Evolutionary conservation across 1,140 invertebrate species (phyloP).

Genomic region (fruit fly (Drosophila melanogaster)): Release_6_plus_ISO1_MT NT_037436.4:6895501-6896000

Average conservation of each 20-base stretch:
- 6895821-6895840: neutral
- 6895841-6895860: neutral
- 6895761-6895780: conserved; percentile 44
- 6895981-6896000: rapidly evolving
- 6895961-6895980: neutral
- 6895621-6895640: conserved; percentile 77
- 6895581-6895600: conserved; percentile 47
- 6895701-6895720: conserved; percentile 50
- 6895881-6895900: neutral
- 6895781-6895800: conserved; percentile 62
- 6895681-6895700: conserved; percentile 66
- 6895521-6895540: conserved; percentile 49
- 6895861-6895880: neutral
- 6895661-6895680: conserved; percentile 54
- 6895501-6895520: conserved; percentile 66
- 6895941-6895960: too few relatives aligned
- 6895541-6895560: conserved; percentile 49
- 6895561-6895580: conserved; percentile 49
- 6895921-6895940: too few relatives aligned
- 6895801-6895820: conserved; percentile 55
- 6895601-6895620: conserved; percentile 84
- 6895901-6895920: too few relatives aligned
- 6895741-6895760: conserved; percentile 59
- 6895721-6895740: conserved; percentile 59
- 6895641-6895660: conserved; percentile 65